phyloP scores from a whole-genome alignment of 1,140 invertebrate species.

The Macrobrachium rosenbergii region DNA sequence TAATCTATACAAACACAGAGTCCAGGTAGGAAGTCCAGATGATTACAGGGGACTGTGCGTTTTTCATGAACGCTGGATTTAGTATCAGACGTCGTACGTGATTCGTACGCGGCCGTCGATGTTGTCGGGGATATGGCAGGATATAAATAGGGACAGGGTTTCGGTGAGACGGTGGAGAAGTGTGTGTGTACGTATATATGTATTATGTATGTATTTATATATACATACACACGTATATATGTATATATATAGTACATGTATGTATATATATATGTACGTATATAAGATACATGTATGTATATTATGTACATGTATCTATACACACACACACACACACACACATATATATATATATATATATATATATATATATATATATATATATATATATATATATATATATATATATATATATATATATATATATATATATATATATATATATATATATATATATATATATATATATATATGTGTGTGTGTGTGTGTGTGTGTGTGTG shows the following conservation, averaged over 20 bases:
- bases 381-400: not conserved
- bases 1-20: not conserved
- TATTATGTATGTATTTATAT: not conserved
- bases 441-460: too few relatives aligned
- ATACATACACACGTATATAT: slow-evolving; percentile 16
- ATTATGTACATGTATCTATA: not conserved
- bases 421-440: not conserved
- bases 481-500: too few relatives aligned
- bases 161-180: too few relatives aligned
- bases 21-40: too few relatives aligned
- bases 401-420: slow-evolving; percentile 22
- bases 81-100: not conserved
- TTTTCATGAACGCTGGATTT: too few relatives aligned
- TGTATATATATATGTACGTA: slow-evolving; percentile 1
- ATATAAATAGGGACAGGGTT: too few relatives aligned
- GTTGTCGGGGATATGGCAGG: too few relatives aligned
- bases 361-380: slow-evolving; percentile 2
- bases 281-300: not conserved
- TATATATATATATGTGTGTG: not conserved
- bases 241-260: slow-evolving; percentile 29
- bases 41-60: too few relatives aligned
- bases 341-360: not conserved
- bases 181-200: not conserved
- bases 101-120: too few relatives aligned
- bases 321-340: too few relatives aligned